Evolutionary conservation across 1,140 invertebrate species (phyloP), one percentile per base, ranked within the genome.

Genomic region (Orius insidiosus): DNA sequence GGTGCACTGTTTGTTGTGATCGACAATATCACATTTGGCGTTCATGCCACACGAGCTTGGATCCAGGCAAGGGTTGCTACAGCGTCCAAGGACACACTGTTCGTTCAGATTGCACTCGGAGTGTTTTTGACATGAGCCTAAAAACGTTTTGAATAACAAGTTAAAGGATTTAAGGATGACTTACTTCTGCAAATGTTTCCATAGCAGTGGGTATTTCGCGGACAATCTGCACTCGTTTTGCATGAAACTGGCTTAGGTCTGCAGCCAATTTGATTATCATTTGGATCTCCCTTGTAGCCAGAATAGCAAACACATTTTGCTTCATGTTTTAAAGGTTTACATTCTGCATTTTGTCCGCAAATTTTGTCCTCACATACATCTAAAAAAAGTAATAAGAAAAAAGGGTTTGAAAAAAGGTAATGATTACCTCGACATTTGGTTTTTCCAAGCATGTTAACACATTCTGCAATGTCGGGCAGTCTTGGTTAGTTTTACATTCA

Each of bases 331-430:
- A 67, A 63, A 38, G 78, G 71, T 45, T 72, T 55, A 63, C 86
- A 92, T 54, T 86, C 80, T n/a, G 85, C 69, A 62, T 89, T 88
- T 10, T 71, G 67, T 40, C 83, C 85, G 68, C 86, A 92, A 45
- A 67, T 63, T 2, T 73, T 65, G 46, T 68, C 69, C 54, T 80
- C 74, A 61, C 86, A 92, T 34, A 78, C 79, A 65, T 85, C 79
- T 68, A 54, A 50, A 67, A 63, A 51, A 46, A 54, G n/a, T 19
- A 5, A 40, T 46, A 46, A 49, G 40, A 42, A 31, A 43, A 15
- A 31, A 32, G 4, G 18, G n/a, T n/a, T n/a, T n/a, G n/a, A n/a
- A n/a, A n/a, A n/a, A 46, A 41, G 46, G 35, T 54, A 47, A 49
- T 52, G 52, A 55, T 42, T 59, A 74, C 71, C 72, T 60, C 69